Percentiles rank a stretch among this genome's conserved stretches.
Conservation (phyloP, 2,113 vertebrate genomes). For the Megaceryle torquata region DNA sequence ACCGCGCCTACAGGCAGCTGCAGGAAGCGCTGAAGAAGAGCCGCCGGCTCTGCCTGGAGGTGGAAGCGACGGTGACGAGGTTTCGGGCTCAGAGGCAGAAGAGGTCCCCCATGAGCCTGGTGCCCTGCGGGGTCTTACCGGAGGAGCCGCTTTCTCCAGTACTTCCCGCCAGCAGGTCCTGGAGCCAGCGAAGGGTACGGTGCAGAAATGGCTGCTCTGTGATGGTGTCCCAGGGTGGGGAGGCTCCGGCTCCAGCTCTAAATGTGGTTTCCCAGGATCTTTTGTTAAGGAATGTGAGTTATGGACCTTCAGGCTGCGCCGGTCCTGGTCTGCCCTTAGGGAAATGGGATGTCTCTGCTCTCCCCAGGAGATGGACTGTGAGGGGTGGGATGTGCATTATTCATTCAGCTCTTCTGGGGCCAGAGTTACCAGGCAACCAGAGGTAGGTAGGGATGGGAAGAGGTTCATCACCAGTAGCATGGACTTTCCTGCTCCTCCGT, state of each 20-base stretch:
- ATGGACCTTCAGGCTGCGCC: not conserved
- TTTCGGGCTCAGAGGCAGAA: constrained; percentile 80
- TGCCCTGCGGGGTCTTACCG: not conserved
- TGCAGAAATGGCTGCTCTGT: accelerated
- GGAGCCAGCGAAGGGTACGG: constrained; percentile 81
- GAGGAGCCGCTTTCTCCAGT: constrained; percentile 69
- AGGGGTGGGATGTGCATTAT: not conserved
- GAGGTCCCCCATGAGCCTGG: not conserved
- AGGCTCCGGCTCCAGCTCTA: not conserved
- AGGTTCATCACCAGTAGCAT: accelerated
- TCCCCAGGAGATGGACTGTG: not conserved
- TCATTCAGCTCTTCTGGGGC: accelerated
- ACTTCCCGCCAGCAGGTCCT: constrained; percentile 51
- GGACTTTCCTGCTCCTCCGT: not conserved
- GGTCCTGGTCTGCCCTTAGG: not conserved
- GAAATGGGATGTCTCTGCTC: not conserved
- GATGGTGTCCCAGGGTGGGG: accelerated
- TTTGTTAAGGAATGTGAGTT: not conserved
- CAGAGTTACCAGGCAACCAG: not conserved
- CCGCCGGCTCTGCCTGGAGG: constrained; percentile 81
- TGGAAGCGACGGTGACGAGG: constrained; percentile 79
- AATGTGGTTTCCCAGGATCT: not conserved
- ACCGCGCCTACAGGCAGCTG: constrained; percentile 72
- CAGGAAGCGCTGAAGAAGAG: constrained; percentile 80
- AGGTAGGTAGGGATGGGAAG: not conserved